These are phyloP conservation scores for Pedetes capensis DNA, from an alignment of 2,113 vertebrate species.

Conservation along the genomic window DNA sequence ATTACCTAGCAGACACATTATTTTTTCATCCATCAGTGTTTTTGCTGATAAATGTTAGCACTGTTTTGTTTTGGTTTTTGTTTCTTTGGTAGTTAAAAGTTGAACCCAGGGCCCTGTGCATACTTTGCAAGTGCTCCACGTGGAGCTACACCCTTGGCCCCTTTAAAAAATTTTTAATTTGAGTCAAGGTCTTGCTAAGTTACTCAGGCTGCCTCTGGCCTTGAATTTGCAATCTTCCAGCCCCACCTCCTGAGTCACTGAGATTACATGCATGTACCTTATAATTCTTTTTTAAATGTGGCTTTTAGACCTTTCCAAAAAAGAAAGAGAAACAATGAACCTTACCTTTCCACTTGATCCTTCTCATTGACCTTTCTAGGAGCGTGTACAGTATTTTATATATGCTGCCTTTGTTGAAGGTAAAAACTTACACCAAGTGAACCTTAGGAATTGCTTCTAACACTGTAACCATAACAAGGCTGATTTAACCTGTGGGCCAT, in stretches of 20 bases:
- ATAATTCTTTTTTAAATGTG: constrained; percentile 31
- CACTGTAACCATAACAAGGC: not conserved
- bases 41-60: constrained; percentile 61
- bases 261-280: no score
- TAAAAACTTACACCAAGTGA: not conserved
- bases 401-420: not conserved
- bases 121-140: no score
- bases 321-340: not conserved
- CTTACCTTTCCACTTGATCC: not conserved
- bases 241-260: no score
- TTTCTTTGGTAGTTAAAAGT: no score
- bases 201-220: no score
- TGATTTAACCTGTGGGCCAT: not conserved
- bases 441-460: not conserved
- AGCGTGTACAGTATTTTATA: not conserved
- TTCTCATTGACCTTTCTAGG: not conserved
- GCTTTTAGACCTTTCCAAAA: not conserved
- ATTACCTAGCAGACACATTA: constrained; percentile 34
- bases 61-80: constrained; percentile 26
- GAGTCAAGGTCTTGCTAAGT: no score
- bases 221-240: no score
- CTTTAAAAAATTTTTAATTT: no score
- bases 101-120: no score
- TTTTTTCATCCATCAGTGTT: constrained; percentile 29
- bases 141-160: no score